Evolutionary conservation across 2,888 invertebrate species (phyloP).

Genomic region (Amaurobius ferox): DNA sequence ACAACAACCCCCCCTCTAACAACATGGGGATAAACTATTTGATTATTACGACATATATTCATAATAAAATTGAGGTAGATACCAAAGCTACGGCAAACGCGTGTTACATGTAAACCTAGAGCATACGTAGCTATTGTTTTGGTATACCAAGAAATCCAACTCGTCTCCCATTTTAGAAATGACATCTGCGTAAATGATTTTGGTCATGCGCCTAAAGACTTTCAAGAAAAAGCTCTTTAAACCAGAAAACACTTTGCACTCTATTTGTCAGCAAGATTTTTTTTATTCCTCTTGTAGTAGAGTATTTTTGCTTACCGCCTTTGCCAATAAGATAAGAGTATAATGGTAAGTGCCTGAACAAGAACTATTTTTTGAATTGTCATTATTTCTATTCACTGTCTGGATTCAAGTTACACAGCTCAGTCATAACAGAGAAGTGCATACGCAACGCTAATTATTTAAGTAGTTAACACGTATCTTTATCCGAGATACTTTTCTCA

Average conservation of each 20-base stretch:
- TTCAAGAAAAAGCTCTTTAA: not conserved
- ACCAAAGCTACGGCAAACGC: too few species aligned
- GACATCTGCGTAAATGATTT: conserved; percentile 3
- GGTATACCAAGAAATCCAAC: not conserved
- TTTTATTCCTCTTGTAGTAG: not conserved
- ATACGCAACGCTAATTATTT: not conserved
- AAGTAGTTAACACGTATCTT: not conserved
- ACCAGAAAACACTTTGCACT: conserved; percentile 7
- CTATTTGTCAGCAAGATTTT: conserved; percentile 10
- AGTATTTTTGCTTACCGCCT: not conserved
- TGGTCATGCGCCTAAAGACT: conserved; percentile 18
- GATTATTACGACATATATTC: too few species aligned
- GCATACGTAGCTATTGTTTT: not conserved
- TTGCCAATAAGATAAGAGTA: conserved; percentile 23
- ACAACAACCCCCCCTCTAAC: too few species aligned
- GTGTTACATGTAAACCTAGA: too few species aligned
- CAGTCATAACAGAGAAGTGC: not conserved
- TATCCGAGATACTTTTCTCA: too few species aligned
- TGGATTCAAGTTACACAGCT: not conserved
- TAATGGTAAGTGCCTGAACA: not conserved
- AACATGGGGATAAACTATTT: too few species aligned
- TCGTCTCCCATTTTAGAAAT: conserved; percentile 10
- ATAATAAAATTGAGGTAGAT: too few species aligned
- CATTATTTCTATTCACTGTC: not conserved
- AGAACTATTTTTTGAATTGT: not conserved